These are phyloP conservation scores for Apis florea DNA, from an alignment of 1,140 invertebrate genomes.

Conservation along the genomic window DNA sequence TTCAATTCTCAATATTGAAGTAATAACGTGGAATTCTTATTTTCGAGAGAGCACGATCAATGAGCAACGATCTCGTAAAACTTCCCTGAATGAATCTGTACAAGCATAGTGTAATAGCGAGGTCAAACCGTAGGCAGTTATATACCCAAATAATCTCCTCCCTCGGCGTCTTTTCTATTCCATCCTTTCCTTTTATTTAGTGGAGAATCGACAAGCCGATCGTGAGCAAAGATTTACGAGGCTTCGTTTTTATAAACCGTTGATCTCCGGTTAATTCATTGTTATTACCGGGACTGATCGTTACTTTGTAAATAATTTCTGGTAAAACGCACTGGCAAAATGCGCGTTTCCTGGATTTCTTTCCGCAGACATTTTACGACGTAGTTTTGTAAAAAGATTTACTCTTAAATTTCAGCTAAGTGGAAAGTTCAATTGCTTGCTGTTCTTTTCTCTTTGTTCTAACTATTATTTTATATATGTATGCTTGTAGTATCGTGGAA, in stretches of 20 bases:
- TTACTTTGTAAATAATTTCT: neutral
- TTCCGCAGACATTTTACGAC: neutral
- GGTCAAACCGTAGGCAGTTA: slow-evolving; percentile 49
- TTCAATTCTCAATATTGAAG: neutral
- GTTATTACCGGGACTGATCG: neutral
- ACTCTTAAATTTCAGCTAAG: neutral
- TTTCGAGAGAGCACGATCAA: neutral
- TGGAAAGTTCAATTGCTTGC: neutral
- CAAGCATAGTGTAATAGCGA: slow-evolving; percentile 47
- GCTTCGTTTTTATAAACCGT: slow-evolving; percentile 22
- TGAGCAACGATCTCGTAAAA: slow-evolving; percentile 45
- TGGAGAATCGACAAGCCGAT: slow-evolving; percentile 11
- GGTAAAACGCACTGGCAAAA: neutral
- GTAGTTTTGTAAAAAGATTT: neutral
- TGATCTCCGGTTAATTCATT: slow-evolving; percentile 12
- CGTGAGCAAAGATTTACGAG: slow-evolving; percentile 24
- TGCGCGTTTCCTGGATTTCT: neutral
- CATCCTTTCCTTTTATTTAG: slow-evolving; percentile 45
- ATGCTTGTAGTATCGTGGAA: no score
- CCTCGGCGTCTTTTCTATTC: neutral
- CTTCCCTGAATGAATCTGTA: slow-evolving; percentile 59
- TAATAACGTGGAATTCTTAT: neutral
- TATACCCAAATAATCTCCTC: slow-evolving; percentile 49
- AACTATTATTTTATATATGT: no score
- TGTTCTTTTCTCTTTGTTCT: neutral